Evolutionary conservation across 2,888 invertebrate species (phyloP), one percentile per base, ranked within the genome.

Genomic region (Dasysyrphus albostriatus): DNA sequence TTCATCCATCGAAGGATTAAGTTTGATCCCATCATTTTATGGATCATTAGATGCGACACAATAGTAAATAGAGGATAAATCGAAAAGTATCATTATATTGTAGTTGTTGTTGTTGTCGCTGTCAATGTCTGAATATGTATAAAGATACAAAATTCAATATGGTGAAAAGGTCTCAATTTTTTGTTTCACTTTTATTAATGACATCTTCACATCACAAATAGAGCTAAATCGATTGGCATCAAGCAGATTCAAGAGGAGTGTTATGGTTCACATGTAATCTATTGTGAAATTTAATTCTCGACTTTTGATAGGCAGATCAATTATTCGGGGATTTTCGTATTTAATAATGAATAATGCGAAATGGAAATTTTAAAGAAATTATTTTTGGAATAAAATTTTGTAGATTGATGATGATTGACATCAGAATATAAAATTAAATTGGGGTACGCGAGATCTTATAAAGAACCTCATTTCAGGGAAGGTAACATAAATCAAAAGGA

Each of bases 271-370:
- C 87, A 87, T 82, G 78, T 75, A 87, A 87, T 87, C 87, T 87
- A 67, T 87, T 87, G 79, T 79, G 56, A 82, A 75, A 83, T 83
- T 75, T 78, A 75, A 87, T 78, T 75, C 67, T 79, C 87, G 87
- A 83, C 83, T 87, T 87, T 83, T 82, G 83, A 87, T 83, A 61
- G 85, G 82, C 85, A 85, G 87, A 87, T 87, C 87, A 87, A 83
- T 87, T 87, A 87, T 72, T 76, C 34, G 74, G 54, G 72, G 75
- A 75, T 87, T 74, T 29, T 58, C 3, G 10, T 5, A 49, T 42
- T 16, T 65, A 42, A 76, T 69, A 67, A 67, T 44, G 5, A 47
- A 59, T 19, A 37, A 37, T 12, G 8, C 7, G 24, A 24, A 12
- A 7, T 2, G 14, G 3, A 54, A 29, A 14, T 54, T 54, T 32